phyloP scores from a whole-genome alignment of 1,140 invertebrate genomes.

The Thaumetopoea pityocampa region DNA sequence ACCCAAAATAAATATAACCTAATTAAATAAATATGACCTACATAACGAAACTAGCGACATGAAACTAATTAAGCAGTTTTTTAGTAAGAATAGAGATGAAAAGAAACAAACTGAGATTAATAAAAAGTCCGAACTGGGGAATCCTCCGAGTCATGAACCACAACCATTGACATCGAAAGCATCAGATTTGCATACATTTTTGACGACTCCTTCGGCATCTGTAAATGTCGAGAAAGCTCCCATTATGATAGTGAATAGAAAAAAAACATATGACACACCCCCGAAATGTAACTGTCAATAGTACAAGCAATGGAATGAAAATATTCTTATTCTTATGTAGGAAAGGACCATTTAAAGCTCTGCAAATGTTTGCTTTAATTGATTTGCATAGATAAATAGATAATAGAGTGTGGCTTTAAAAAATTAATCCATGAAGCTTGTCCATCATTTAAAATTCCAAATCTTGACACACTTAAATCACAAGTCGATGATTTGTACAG shows the following conservation, averaged over 20 bases:
- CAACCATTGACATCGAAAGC: slow-evolving; percentile 10
- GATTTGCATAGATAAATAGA: slow-evolving; percentile 25
- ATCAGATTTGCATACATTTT: too few species aligned
- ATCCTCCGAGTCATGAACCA: slow-evolving; percentile 6
- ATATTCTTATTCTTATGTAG: slow-evolving; percentile 9
- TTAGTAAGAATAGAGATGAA: slow-evolving; percentile 10
- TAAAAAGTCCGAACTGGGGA: slow-evolving; percentile 4
- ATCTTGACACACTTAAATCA: slow-evolving; percentile 18
- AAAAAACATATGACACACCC: slow-evolving; percentile 9
- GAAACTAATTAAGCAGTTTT: slow-evolving; percentile 1
- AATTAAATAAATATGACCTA: too few species aligned
- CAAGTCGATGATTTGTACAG: slow-evolving; percentile 18
- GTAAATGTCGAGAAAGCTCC: slow-evolving; percentile 9
- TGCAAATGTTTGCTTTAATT: slow-evolving; percentile 18
- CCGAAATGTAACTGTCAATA: slow-evolving; percentile 13
- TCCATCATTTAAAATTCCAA: slow-evolving; percentile 21
- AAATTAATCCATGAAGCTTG: slow-evolving; percentile 21
- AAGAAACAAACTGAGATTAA: slow-evolving; percentile 7
- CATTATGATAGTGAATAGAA: slow-evolving; percentile 1
- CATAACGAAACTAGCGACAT: too few species aligned
- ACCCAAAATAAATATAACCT: too few species aligned
- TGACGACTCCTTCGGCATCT: neutral
- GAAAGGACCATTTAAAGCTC: slow-evolving; percentile 13
- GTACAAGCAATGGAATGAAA: slow-evolving; percentile 13
- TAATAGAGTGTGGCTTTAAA: slow-evolving; percentile 17